Base-by-base conservation (phyloP, 2,113 vertebrate genomes). In the Noturus placidus region DNA sequence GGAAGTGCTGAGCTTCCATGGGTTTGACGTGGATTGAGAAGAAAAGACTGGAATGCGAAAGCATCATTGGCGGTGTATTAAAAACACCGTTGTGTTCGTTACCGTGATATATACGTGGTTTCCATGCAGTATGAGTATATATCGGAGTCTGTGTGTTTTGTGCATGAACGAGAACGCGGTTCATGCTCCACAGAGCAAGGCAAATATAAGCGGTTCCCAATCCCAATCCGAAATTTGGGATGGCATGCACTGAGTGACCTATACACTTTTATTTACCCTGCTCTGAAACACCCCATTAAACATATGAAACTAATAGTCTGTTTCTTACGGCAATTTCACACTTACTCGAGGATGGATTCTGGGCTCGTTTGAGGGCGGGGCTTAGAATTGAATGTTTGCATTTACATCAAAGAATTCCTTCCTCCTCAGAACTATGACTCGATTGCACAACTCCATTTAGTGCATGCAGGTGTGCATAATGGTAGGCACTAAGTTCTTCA, bases 101-200 rank as follows among this genome's bases (percentile, higher is more conserved):
- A 50, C 14, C 35, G 72, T 78, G 81, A 89, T 89, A 86, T 83
- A 89, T 86, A 89, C 85, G 7, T 67, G 61, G 4, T 54, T 33
- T 86, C n/a, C 15, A 5, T 78, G 61, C 42, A 42, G 59, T 46
- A 7, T 42, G 50, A 19, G 80, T 89, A 89, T 86, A 89, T 87
- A 82, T 84, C 38, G 20, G 22, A 27, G 22, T 83, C 6, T 84
- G 77, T 22, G 70, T 87, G 83, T 70, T 69, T 35, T 65, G n/a
- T 85, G 82, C 78, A 82, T 76, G 82, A 81, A 82, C 11, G 38
- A 54, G 81, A 46, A 46, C 4, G 4, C 15, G 20, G 70, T 86
- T 82, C 5, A 38, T 87, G 54, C 17, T 81, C 52, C 19, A 22
- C 54, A 81, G 4, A 22, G 30, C 5, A 25, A 22, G 20, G 52